Evolutionary conservation across 2,797 vertebrate species (phyloP).

Genomic region (Gadopsis marmoratus): DNA sequence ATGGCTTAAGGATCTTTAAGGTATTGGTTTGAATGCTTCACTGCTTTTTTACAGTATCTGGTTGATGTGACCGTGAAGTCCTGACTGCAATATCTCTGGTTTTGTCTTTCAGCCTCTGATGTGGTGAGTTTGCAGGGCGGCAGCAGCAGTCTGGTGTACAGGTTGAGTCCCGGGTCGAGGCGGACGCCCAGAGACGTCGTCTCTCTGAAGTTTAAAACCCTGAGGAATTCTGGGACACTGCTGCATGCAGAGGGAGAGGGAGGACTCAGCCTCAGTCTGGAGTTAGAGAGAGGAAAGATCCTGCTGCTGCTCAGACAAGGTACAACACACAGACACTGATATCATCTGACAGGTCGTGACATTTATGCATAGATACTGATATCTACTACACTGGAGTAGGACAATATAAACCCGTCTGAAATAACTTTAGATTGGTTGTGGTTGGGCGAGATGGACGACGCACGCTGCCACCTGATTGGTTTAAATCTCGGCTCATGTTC

Average conservation of each 20-base stretch:
- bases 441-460: background rate
- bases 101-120: constrained; percentile 87
- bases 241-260: constrained; percentile 85
- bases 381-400: background rate
- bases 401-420: constrained; percentile 7
- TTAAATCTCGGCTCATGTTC: constrained; percentile 30
- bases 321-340: constrained; percentile 61
- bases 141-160: constrained; percentile 87
- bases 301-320: constrained; percentile 89
- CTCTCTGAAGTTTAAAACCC: constrained; percentile 93
- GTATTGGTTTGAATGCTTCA: background rate
- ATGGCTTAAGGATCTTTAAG: background rate
- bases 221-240: constrained; percentile 89
- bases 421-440: constrained; percentile 16
- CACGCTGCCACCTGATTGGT: constrained; percentile 36
- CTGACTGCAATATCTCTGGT: background rate
- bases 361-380: background rate
- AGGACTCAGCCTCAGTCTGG: constrained; percentile 87
- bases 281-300: constrained; percentile 89
- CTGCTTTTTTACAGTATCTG: background rate
- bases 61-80: background rate
- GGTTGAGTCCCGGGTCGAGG: constrained; percentile 79
- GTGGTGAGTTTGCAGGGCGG: constrained; percentile 89
- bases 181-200: constrained; percentile 85
- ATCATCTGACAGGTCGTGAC: background rate